Conservation (phyloP, 2,888 invertebrate species). For the Zootermopsis nevadensis region DNA sequence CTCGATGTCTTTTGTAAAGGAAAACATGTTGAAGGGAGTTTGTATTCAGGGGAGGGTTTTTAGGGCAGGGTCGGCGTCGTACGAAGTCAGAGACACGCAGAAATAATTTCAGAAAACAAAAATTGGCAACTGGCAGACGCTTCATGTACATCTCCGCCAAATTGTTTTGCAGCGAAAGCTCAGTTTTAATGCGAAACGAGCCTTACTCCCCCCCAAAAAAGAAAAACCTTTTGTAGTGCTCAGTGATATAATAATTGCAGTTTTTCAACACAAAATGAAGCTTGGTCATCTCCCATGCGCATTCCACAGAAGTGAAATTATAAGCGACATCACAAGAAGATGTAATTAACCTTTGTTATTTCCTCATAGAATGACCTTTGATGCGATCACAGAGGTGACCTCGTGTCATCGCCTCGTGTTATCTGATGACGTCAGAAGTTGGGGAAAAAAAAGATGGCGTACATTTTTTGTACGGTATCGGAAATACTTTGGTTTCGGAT, state of each 20-base stretch:
- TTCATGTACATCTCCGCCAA: neutral
- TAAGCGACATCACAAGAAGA: neutral
- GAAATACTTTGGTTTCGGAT: no score
- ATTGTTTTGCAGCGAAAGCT: no score
- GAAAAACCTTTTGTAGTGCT: neutral
- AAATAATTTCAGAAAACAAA: neutral
- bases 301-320: neutral
- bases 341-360: slow-evolving; percentile 9
- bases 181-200: neutral
- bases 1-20: neutral
- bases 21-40: neutral
- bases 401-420: neutral
- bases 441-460: neutral
- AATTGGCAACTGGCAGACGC: slow-evolving; percentile 9
- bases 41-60: neutral
- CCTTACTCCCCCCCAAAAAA: neutral
- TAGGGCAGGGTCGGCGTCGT: neutral
- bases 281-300: neutral
- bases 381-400: neutral
- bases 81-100: neutral
- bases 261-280: neutral
- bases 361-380: neutral
- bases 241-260: neutral
- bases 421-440: neutral
- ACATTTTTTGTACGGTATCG: neutral